Evolutionary conservation across 2,113 vertebrate species (phyloP), one percentile per base, ranked within the genome.

Genomic region (Diadophis punctatus): DNA sequence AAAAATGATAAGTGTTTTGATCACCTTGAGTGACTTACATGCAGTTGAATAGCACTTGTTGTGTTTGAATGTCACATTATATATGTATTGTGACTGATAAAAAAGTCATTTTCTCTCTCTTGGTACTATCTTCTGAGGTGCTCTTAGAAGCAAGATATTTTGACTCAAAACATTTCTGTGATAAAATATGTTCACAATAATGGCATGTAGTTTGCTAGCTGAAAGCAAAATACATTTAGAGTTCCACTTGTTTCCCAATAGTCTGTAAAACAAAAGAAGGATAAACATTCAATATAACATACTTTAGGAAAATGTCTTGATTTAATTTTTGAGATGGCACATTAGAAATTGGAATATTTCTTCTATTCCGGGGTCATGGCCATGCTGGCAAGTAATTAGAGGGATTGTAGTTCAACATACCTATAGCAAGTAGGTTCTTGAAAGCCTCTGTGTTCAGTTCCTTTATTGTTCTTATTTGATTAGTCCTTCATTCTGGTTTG

Each of bases 1-100:
- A 96, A 92, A 96, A 93, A 96, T 16, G 94, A 4, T 93, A 95
- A 96, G 95, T 97, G 95, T 96, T 97, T 95, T 87, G 63, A 95
- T 96, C 95, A 97, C 96, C 97, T 97, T 95, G 91, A 43, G 74
- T 96, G 95, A 95, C 97, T 97, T 96, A 92, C 89, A 96, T 95
- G 95, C 96, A 94, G 93, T 93, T 96, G 96, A 97, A 96, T 95
- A 95, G 95, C 96, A 96, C 95, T 97, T 95, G 92, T 89, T 94
- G 90, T 95, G 84, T 97, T 96, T 96, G 86, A 96, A 97, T 97
- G 96, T 97, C 97, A 96, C 84, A 90, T 94, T 96, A 91, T 84
- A 91, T 84, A 95, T 95, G 92, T 95, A 93, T 96, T 95, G 95
- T 95, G 94, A 51, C 94, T 34, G 90, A 94, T 93, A 93, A 96